These are phyloP conservation scores for Brienomyrus longianalis DNA, from an alignment of 2,113 vertebrate species.

Conservation along the genomic window DNA sequence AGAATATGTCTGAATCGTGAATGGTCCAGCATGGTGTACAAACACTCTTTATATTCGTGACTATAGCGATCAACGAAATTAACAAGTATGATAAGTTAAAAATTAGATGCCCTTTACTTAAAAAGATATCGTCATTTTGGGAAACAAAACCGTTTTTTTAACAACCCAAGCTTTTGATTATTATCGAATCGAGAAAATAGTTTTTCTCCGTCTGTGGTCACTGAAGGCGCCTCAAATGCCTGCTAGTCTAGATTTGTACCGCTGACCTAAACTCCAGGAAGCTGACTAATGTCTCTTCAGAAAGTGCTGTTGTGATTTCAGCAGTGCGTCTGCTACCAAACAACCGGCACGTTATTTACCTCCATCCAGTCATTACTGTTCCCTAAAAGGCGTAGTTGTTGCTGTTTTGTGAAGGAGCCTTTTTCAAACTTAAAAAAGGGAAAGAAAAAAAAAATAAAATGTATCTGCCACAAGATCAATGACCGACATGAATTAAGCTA, in stretches of 20 bases:
- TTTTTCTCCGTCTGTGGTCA: not conserved
- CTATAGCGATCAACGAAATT: not conserved
- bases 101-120: not conserved
- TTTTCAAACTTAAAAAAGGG: not conserved
- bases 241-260: not conserved
- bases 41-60: not conserved
- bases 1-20: not conserved
- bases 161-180: not conserved
- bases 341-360: constrained; percentile 42
- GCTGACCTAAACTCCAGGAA: constrained; percentile 37
- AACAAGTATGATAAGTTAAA: not conserved
- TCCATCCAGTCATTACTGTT: constrained; percentile 32
- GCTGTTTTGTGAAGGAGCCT: not conserved
- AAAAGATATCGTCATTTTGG: not conserved
- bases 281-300: constrained; percentile 47
- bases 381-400: not conserved
- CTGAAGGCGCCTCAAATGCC: not conserved
- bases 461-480: not conserved
- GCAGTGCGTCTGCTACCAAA: constrained; percentile 34
- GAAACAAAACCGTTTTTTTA: not conserved
- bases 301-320: constrained; percentile 34
- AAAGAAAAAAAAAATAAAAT: not conserved
- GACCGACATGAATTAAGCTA: not conserved
- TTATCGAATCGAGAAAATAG: not conserved
- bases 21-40: not conserved